Conservation (phyloP, 2,113 vertebrate genomes). For the Sinocyclocheilus grahami region DNA sequence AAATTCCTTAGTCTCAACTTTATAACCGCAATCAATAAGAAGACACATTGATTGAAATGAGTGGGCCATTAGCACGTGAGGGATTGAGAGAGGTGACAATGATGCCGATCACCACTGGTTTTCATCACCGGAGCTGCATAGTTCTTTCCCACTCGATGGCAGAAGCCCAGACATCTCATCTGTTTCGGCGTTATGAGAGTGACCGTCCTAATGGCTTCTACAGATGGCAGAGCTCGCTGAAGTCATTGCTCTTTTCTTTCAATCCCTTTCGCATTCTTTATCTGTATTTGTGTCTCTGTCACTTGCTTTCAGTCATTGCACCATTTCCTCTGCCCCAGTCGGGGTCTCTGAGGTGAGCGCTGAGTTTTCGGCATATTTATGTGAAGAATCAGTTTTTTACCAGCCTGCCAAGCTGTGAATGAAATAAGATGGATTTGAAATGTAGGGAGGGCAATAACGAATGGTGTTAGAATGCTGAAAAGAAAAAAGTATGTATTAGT, state of each 20-base stretch:
- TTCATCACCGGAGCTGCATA: conserved; percentile 12
- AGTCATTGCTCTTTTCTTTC: conserved; percentile 45
- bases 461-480: too few species aligned
- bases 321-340: conserved; percentile 35
- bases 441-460: background rate
- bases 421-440: background rate
- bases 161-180: conserved; percentile 63
- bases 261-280: background rate
- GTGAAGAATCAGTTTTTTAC: conserved; percentile 22
- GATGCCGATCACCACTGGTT: conserved; percentile 6
- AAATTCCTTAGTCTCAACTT: background rate
- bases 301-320: conserved; percentile 8
- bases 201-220: conserved; percentile 67
- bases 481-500: background rate
- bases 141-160: conserved; percentile 5
- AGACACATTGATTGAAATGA: conserved; percentile 31
- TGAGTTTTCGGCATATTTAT: conserved; percentile 22
- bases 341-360: conserved; percentile 23
- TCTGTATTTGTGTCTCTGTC: conserved; percentile 28
- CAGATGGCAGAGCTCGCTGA: conserved; percentile 62
- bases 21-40: conserved; percentile 9
- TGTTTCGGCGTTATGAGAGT: conserved; percentile 51
- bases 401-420: background rate
- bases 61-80: background rate
- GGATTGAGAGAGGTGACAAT: conserved; percentile 8